phyloP scores from a whole-genome alignment of 2,113 vertebrate genomes.

The Psilopogon haemacephalus region DNA sequence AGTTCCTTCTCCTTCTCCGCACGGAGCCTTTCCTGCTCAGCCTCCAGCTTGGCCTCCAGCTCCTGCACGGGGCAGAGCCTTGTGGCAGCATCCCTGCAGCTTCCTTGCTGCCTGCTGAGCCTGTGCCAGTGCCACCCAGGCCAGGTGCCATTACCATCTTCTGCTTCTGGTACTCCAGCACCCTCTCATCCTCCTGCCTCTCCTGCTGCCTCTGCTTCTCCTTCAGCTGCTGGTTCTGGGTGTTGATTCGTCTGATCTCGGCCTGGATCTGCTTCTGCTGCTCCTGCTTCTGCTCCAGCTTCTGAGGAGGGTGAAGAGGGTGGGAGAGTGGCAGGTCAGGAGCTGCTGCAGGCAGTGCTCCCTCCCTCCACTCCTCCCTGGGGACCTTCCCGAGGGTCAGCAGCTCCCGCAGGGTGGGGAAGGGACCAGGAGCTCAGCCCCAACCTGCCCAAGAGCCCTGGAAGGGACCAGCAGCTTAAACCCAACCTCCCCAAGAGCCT shows the following conservation, averaged over 20 bases:
- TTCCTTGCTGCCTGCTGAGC: not conserved
- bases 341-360: rapidly evolving
- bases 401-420: not conserved
- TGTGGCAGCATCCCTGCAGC: too few species aligned
- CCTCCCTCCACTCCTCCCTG: not conserved
- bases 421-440: not conserved
- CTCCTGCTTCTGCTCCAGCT: slow-evolving; percentile 73
- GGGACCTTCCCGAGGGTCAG: not conserved
- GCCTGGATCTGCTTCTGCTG: slow-evolving; percentile 77
- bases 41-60: slow-evolving; percentile 82
- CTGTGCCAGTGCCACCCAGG: rapidly evolving
- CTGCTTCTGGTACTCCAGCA: slow-evolving; percentile 79
- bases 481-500: not conserved
- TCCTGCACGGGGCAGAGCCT: slow-evolving; percentile 65
- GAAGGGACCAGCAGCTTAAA: rapidly evolving
- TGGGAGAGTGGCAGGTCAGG: rapidly evolving
- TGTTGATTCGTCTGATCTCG: slow-evolving; percentile 82
- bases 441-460: not conserved
- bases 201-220: slow-evolving; percentile 79
- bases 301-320: slow-evolving; percentile 46
- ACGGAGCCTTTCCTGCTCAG: slow-evolving; percentile 80
- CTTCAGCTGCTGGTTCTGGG: slow-evolving; percentile 75
- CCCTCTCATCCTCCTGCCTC: slow-evolving; percentile 73
- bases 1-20: slow-evolving; percentile 86
- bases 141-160: slow-evolving; percentile 74